Conservation (phyloP, 2,888 invertebrate species). For the Morinoia aosen region DNA sequence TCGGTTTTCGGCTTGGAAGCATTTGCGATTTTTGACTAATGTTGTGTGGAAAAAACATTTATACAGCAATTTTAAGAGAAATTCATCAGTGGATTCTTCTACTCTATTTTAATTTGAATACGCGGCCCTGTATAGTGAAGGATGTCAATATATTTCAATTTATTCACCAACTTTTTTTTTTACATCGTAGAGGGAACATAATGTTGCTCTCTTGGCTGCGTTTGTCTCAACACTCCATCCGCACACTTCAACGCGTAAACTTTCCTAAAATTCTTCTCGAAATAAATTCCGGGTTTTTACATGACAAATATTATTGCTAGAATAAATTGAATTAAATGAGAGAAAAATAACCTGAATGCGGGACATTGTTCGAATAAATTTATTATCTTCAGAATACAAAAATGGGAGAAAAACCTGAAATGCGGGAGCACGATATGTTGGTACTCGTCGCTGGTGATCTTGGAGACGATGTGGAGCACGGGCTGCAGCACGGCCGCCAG, state of each 20-base stretch:
- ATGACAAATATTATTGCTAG: no score
- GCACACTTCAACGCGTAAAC: no score
- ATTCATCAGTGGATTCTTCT: background rate
- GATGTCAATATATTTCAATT: background rate
- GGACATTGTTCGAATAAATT: no score
- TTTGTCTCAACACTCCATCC: no score
- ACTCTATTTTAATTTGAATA: background rate
- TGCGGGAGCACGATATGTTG: constrained; percentile 85
- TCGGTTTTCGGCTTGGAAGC: no score
- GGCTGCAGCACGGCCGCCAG: constrained; percentile 88
- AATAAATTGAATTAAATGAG: no score
- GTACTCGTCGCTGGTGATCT: constrained; percentile 84
- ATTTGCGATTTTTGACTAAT: background rate
- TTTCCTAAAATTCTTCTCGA: no score
- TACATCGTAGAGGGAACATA: background rate
- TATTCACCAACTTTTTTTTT: background rate
- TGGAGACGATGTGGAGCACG: constrained; percentile 85
- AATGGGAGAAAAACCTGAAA: constrained; percentile 77
- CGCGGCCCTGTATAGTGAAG: background rate
- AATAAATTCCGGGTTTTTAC: no score
- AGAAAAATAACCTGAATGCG: no score
- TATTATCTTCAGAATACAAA: no score
- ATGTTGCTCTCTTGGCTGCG: background rate
- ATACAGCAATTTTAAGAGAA: background rate
- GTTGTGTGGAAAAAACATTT: background rate